Evolutionary conservation across 2,113 vertebrate species (phyloP).

Genomic region (Leptocoma aspasia): DNA sequence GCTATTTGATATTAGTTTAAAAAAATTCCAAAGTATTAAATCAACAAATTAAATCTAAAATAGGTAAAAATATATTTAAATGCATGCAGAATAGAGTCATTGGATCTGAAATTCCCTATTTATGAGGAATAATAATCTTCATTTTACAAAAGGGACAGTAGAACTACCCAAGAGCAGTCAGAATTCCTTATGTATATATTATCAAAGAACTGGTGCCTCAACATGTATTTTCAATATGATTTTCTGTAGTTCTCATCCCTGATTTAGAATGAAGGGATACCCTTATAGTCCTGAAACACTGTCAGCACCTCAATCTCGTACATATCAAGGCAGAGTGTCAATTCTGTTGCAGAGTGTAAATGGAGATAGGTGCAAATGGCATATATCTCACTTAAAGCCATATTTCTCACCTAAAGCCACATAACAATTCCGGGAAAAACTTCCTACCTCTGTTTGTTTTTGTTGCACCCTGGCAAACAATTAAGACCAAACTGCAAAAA

Average conservation of each 20-base stretch:
- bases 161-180: neutral
- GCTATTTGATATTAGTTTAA: neutral
- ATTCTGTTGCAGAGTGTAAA: neutral
- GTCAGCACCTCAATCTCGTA: neutral
- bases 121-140: neutral
- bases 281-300: neutral
- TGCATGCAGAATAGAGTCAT: neutral
- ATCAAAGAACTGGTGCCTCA: neutral
- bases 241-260: neutral
- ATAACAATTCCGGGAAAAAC: neutral
- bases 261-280: neutral
- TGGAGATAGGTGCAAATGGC: neutral
- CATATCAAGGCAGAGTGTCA: fast-evolving
- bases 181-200: neutral
- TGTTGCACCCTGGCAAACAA: no score
- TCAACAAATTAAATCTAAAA: neutral
- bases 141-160: neutral
- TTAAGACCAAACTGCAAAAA: neutral
- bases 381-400: neutral
- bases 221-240: neutral
- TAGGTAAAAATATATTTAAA: neutral
- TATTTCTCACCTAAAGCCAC: neutral
- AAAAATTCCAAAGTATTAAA: neutral
- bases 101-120: neutral
- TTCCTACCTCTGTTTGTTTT: neutral